phyloP scores from a whole-genome alignment of 2,113 vertebrate species.

The Petrocephalus zakoni region DNA sequence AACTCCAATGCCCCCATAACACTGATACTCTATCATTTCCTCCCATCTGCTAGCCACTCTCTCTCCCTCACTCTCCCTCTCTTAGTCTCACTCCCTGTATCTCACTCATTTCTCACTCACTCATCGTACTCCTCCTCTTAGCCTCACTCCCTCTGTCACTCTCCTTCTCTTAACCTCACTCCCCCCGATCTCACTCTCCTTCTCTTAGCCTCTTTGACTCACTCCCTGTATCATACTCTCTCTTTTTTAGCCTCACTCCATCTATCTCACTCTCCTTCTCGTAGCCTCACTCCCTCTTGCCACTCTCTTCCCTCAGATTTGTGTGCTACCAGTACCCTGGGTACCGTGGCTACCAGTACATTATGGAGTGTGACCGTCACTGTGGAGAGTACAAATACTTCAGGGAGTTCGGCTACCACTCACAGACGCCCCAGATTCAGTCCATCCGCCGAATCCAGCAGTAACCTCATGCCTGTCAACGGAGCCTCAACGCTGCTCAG shows the following conservation, averaged over 20 bases:
- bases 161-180: background rate
- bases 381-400: slow-evolving; percentile 41
- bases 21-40: background rate
- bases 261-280: background rate
- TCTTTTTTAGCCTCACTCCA: background rate
- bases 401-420: slow-evolving; percentile 41
- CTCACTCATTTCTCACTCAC: background rate
- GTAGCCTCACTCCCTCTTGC: background rate
- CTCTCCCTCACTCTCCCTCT: background rate
- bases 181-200: background rate
- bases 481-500: background rate
- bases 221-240: background rate
- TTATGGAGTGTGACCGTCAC: slow-evolving; percentile 43
- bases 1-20: background rate
- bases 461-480: background rate
- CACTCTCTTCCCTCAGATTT: slow-evolving; percentile 26
- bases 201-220: background rate
- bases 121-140: background rate
- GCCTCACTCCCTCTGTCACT: background rate
- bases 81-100: background rate
- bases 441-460: slow-evolving; percentile 41
- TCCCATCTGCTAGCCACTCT: background rate
- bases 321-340: slow-evolving; percentile 46
- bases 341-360: slow-evolving; percentile 45
- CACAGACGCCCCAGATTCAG: slow-evolving; percentile 42